Base-by-base conservation (phyloP, 2,888 invertebrate genomes). In the Molanna angustata region DNA sequence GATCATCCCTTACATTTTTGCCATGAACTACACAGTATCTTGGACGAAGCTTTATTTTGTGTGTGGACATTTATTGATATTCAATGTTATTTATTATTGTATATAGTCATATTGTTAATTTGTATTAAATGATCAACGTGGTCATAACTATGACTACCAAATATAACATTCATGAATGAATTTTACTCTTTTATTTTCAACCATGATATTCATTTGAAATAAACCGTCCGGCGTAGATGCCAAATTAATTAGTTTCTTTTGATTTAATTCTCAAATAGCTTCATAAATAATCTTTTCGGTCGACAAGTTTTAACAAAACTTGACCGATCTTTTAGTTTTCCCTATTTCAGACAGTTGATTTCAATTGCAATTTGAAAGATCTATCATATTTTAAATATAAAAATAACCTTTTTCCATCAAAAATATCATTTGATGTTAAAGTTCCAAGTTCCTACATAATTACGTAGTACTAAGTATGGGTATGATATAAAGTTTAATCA, bases 31-130 rank as follows among this genome's bases (percentile, higher is more conserved):
- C 31, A 39, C 17, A 31, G 37, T 37, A 50, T 45, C 33, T 41
- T 45, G 14, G 14, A 16, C 3, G 51, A 17, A 52, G 58, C 55
- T 58, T 58, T 58, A 58, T 55, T 50, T 39, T 21, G 31, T 49
- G 43, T 48, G 47, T 49, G 41, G 19, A 48, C 39, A 22, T 46
- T 49, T 57, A 48, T 54, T 48, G 33, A 42, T 47, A 48, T 56
- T 17, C 37, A 37, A 37, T 37, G 49, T 51, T 56, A 58, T 58
- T 58, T 58, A 56, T 59, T 58, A 47, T 43, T 57, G 57, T 58
- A 50, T 54, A 54, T 59, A 59, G 58, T 56, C 54, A 54, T 50
- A 46, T 42, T 46, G 41, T 49, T 54, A 50, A 46, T 54, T 32
- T 54, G 35, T 46, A 46, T 50, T 14, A 18, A 37, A 43, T 41